Base-by-base conservation (phyloP, 2,888 invertebrate genomes). In the Malthinus seriepunctatus region DNA sequence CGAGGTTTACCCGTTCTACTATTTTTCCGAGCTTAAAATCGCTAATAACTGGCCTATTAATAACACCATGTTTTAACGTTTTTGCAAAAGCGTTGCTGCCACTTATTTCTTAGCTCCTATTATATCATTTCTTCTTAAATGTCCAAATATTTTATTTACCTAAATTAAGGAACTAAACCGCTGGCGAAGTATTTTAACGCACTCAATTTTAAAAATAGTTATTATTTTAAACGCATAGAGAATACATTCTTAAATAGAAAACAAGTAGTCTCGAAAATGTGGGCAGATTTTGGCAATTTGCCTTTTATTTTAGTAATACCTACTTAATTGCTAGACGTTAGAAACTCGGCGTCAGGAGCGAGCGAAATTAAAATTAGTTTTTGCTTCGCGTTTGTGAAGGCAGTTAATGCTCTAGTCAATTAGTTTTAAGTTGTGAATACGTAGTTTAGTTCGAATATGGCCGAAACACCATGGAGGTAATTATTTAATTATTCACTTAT, bases 281-380 rank as follows among this genome's bases (percentile, higher is more conserved):
- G 55, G 52, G 49, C 49, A 56, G 46, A 23, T 60, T 52, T 60
- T 60, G 60, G 60, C 60, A 60, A 32, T 32, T 56, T 60, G 60
- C 60, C 60, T 44, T 50, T 34, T 14, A 56, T 37, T 60, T 56
- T 60, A 56, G 60, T 60, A 23, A 23, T 23, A 23, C 23, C 5
- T 60, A 53, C 23, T 23, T 60, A 53, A 53, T 56, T 37, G 32
- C 52, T 39, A 49, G 56, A 47, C 42, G 56, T 56, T 23, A 23
- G 23, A 23, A 23, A 51, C 51, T 39, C 56, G 49, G 57, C 64
- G 62, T 56, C 63, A 56, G 52, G 64, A 63, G 67, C 62, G 59
- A 62, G 56, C 62, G 38, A 42, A 45, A 53, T 65, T 65, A 53
- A 57, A 54, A 60, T 65, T 59, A 63, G 60, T 63, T 61, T 61